Evolutionary conservation across 1,140 invertebrate genomes (phyloP), one percentile per base, ranked within the genome.

Genomic region (Melitaea cinxia): DNA sequence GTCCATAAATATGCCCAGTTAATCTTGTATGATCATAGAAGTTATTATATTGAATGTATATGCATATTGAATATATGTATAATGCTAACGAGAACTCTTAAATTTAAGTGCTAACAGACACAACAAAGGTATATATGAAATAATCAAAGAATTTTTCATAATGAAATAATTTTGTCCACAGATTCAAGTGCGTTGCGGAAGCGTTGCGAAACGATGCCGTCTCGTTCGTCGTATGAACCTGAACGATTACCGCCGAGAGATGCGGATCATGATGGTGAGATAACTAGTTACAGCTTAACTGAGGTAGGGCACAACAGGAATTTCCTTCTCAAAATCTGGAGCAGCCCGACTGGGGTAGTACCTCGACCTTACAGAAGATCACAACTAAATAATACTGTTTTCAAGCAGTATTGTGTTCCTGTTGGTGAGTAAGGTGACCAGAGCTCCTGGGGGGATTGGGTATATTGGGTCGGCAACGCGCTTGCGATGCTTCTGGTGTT

Each of bases 151-250:
- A 19, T 28, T 19, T 5, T 63, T 21, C 14, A 61, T 19, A 14
- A 37, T 35, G 30, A 39, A 53, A 37, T 1, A 2, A 30, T 21
- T 62, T 58, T 67, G 57, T 72, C 72, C 69, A 24, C 83, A 86
- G 87, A 89, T 59, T 72, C 83, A 64, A 72, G 61, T n/a, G 67
- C 79, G 69, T 55, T 82, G 47, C 93, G 96, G 47, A 95, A 96
- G 68, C 93, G 95, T 35, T 96, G 94, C 80, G 96, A 96, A 79
- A 96, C 95, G 82, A 93, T 96, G 90, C 96, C 95, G 12, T 94
- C 94, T 0, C 88, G 94, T 7, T 70, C 74, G 6, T 72, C 83
- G 65, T 77, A 86, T 74, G 82, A 91, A 53, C 70, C 80, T n/a
- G 91, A 93, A 30, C 88, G 78, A 5, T 68, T 74, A 17, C 72